Percentiles rank a stretch among this genome's conserved stretches.
phyloP scores from a whole-genome alignment of 1,140 invertebrate species.

The Bombus confusus region DNA sequence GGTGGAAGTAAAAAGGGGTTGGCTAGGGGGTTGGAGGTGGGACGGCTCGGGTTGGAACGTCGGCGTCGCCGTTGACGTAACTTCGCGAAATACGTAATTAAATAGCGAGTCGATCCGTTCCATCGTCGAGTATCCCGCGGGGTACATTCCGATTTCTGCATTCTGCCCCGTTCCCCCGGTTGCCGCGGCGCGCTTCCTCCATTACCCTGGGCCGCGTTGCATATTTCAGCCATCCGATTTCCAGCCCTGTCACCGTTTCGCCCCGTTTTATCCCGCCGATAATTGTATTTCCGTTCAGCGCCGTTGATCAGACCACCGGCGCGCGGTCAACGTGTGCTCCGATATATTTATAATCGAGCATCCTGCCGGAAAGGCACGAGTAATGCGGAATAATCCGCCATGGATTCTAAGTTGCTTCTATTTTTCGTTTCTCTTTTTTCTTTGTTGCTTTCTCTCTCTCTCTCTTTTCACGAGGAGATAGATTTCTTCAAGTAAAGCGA shows the following conservation, averaged over 20 bases:
- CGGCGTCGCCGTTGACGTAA: conserved; percentile 61
- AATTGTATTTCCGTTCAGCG: conserved; percentile 71
- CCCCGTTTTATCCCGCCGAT: conserved; percentile 70
- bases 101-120: conserved; percentile 65
- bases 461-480: neutral
- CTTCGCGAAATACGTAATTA: conserved; percentile 73
- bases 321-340: conserved; percentile 51
- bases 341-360: conserved; percentile 63
- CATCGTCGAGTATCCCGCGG: conserved; percentile 61
- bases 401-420: neutral
- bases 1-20: neutral
- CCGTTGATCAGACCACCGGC: conserved; percentile 59
- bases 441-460: neutral
- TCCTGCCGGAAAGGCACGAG: conserved; percentile 2
- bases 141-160: conserved; percentile 64
- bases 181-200: conserved; percentile 21
- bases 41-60: conserved; percentile 19
- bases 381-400: conserved; percentile 27
- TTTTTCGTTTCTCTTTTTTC: neutral
- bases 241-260: conserved; percentile 67
- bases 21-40: neutral
- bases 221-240: conserved; percentile 69
- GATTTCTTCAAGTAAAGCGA: neutral
- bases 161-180: conserved; percentile 30
- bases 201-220: conserved; percentile 60